These are phyloP conservation scores for Rhagonycha fulva DNA, from an alignment of 2,888 invertebrate genomes.

Conservation along the genomic window DNA sequence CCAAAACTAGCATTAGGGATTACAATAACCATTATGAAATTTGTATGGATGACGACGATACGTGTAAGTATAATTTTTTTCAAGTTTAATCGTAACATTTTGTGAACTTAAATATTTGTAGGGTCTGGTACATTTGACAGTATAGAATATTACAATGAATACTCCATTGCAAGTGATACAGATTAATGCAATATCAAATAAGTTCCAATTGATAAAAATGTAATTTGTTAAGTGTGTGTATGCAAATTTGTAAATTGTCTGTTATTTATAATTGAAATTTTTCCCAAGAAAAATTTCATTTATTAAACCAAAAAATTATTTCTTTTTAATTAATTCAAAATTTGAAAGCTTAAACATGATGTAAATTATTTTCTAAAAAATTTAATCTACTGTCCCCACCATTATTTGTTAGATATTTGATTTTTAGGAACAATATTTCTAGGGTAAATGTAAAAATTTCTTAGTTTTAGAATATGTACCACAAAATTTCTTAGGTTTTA, in stretches of 20 bases:
- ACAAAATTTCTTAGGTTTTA: not conserved
- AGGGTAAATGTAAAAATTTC: not conserved
- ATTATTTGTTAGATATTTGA: not conserved
- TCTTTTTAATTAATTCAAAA: not conserved
- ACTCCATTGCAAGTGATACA: constrained; percentile 32
- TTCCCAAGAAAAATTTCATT: not conserved
- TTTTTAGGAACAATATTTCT: not conserved
- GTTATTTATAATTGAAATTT: not conserved
- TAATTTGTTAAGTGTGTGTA: not conserved
- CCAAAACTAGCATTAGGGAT: constrained; percentile 50
- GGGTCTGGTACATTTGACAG: constrained; percentile 10
- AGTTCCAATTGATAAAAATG: not conserved
- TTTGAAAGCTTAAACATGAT: not conserved
- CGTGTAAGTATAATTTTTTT: constrained; percentile 8
- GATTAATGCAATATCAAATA: constrained; percentile 18
- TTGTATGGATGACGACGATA: constrained; percentile 42
- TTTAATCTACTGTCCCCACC: not conserved
- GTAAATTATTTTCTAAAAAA: not conserved
- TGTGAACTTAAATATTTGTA: not conserved
- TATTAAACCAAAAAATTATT: not conserved
- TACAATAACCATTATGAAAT: constrained; percentile 49
- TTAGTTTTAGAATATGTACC: not conserved
- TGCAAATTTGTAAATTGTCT: not conserved
- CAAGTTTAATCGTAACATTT: not conserved
- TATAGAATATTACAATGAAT: constrained; percentile 27